Evolutionary conservation across 2,797 vertebrate genomes (phyloP).

Genomic region (Coregonus sp.): DNA sequence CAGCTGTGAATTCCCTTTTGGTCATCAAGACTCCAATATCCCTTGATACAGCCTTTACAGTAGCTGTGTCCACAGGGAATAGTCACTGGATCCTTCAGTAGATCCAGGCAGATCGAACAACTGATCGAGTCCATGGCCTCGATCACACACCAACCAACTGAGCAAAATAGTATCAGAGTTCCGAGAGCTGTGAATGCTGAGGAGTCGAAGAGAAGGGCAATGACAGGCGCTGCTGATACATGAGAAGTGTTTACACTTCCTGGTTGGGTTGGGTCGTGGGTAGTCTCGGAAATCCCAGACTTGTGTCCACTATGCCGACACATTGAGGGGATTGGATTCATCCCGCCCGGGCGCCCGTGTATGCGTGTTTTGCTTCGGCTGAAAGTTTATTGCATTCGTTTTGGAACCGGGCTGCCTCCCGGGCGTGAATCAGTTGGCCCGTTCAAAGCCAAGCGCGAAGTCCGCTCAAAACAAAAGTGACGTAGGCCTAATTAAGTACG

Average conservation of each 20-base stretch:
- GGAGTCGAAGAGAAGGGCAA: not conserved
- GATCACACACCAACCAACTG: not conserved
- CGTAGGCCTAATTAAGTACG: too few relatives aligned
- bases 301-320: too few relatives aligned
- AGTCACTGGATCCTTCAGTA: conserved; percentile 31
- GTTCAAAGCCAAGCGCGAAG: too few relatives aligned
- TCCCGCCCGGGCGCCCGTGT: too few relatives aligned
- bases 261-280: not conserved
- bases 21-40: conserved; percentile 14
- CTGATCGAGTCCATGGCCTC: conserved; percentile 21
- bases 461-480: too few relatives aligned
- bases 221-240: not conserved
- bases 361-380: too few relatives aligned
- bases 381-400: too few relatives aligned
- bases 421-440: too few relatives aligned
- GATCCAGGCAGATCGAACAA: conserved; percentile 31
- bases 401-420: too few relatives aligned
- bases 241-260: not conserved
- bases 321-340: too few relatives aligned
- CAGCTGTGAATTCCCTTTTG: conserved; percentile 12
- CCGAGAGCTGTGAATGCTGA: not conserved
- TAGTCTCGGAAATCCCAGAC: too few relatives aligned
- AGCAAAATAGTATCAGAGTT: not conserved
- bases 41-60: conserved; percentile 20
- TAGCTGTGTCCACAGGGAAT: not conserved